Percentiles rank a stretch among this genome's conserved stretches.
Conservation (phyloP, 1,140 invertebrate species). For the Drosophila dunni region DNA sequence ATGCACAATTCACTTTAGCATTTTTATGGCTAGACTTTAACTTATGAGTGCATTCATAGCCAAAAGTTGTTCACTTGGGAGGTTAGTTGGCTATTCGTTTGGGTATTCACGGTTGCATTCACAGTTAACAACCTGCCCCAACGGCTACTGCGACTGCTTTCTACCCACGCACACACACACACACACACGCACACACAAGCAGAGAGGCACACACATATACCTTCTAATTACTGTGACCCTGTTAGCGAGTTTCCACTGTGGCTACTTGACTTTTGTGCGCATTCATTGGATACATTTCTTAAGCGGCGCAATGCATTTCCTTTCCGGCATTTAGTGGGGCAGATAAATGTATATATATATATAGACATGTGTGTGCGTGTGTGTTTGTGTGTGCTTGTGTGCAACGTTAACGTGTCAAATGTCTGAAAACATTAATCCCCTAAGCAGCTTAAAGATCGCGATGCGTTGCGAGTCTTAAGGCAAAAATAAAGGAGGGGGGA, state of each 20-base stretch:
- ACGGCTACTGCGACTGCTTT: slow-evolving; percentile 23
- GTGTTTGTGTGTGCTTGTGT: slow-evolving; percentile 36
- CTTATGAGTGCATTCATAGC: neutral
- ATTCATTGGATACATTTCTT: slow-evolving; percentile 63
- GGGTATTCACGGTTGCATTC: neutral
- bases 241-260: slow-evolving; percentile 22
- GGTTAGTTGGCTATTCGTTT: neutral
- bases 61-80: neutral
- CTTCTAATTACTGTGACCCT: slow-evolving; percentile 39
- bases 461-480: slow-evolving; percentile 55
- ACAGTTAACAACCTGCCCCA: slow-evolving; percentile 10
- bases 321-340: slow-evolving; percentile 71
- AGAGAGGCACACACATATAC: neutral
- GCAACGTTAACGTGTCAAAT: slow-evolving; percentile 82
- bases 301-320: slow-evolving; percentile 71
- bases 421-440: slow-evolving; percentile 82
- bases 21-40: no score
- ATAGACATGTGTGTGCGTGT: slow-evolving; percentile 26
- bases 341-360: slow-evolving; percentile 55
- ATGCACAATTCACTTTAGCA: no score
- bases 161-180: neutral
- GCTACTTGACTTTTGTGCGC: slow-evolving; percentile 57
- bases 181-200: slow-evolving; percentile 2
- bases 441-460: slow-evolving; percentile 83
- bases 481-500: slow-evolving; percentile 18